A percentile compares a stretch with the other conserved stretches of the same genome.
These are phyloP conservation scores for Notiomystis cincta DNA, from an alignment of 2,113 vertebrate genomes.

Conservation along the genomic window DNA sequence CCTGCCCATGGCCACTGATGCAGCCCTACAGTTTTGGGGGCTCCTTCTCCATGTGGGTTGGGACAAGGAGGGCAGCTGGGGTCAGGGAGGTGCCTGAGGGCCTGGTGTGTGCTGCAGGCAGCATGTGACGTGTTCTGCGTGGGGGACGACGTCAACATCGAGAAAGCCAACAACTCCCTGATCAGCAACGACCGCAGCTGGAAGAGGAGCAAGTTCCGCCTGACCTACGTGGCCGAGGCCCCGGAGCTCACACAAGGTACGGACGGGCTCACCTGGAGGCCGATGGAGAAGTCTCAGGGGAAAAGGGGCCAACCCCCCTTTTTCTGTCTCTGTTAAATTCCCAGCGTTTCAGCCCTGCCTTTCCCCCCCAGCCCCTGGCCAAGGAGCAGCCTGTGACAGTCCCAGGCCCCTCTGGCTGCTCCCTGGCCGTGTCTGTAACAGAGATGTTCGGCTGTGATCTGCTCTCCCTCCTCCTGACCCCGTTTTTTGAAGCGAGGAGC, in stretches of 20 bases:
- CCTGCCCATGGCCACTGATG: accelerated
- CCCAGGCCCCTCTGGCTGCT: background rate
- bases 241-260: conserved; percentile 88
- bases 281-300: accelerated
- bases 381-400: background rate
- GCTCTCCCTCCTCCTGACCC: conserved; percentile 19
- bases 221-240: conserved; percentile 87
- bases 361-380: background rate
- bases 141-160: conserved; percentile 95
- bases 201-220: conserved; percentile 96
- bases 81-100: background rate
- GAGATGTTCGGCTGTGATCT: background rate
- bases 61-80: background rate
- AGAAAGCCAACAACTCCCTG: conserved; percentile 94
- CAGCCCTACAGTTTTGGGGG: accelerated
- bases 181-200: conserved; percentile 98
- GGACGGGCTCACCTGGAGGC: accelerated
- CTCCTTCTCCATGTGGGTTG: background rate
- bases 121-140: conserved; percentile 98
- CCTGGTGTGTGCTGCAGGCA: conserved; percentile 73
- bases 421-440: background rate
- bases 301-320: background rate
- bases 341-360: background rate
- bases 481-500: background rate
- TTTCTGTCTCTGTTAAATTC: background rate